Conservation (phyloP, 2,797 vertebrate species). For the Thalassophryne amazonica region DNA sequence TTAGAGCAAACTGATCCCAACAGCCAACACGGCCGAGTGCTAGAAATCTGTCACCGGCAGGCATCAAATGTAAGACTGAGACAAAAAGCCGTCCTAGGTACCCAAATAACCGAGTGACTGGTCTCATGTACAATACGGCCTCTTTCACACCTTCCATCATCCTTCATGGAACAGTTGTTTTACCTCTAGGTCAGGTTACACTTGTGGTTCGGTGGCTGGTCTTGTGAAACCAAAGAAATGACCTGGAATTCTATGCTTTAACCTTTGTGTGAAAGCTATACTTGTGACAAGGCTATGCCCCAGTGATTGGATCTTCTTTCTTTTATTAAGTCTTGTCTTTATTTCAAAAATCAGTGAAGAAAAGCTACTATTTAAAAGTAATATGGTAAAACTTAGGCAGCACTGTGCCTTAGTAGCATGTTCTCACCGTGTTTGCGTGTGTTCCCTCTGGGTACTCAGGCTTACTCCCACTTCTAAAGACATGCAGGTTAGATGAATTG, state of each 20-base stretch:
- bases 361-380: too few relatives aligned
- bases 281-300: constrained; percentile 15
- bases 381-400: too few relatives aligned
- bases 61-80: constrained; percentile 50
- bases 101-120: constrained; percentile 37
- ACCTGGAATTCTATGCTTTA: constrained; percentile 61
- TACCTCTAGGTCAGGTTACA: constrained; percentile 61
- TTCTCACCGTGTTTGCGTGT: too few relatives aligned
- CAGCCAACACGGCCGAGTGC: constrained; percentile 18
- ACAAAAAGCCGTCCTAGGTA: constrained; percentile 4
- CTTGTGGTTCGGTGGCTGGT: constrained; percentile 32
- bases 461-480: too few relatives aligned
- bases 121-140: constrained; percentile 21
- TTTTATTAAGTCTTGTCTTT: not conserved
- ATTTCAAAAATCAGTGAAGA: too few relatives aligned
- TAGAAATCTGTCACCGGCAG: constrained; percentile 53
- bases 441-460: too few relatives aligned
- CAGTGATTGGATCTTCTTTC: constrained; percentile 7
- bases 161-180: constrained; percentile 48
- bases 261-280: constrained; percentile 26
- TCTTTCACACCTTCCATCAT: constrained; percentile 41
- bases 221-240: constrained; percentile 63
- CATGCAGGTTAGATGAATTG: too few relatives aligned
- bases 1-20: constrained; percentile 38
- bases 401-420: too few relatives aligned